Base-by-base conservation (phyloP, 2,113 vertebrate species). In the Zosterops borbonicus region DNA sequence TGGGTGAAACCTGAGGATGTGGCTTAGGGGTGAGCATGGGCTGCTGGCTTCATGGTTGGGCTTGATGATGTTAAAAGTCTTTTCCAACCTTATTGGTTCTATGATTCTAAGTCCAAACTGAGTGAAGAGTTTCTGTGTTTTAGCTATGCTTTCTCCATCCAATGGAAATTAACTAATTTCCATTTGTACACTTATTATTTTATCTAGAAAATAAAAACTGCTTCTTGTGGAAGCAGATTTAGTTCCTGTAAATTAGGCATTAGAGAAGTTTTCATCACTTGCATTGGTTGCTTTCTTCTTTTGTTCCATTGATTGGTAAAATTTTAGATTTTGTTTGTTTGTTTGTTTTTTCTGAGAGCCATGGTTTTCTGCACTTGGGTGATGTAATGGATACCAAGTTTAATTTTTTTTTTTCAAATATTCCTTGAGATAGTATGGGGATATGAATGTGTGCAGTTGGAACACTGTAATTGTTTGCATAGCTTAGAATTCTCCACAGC, bases 401-500 rank as follows among this genome's bases (percentile, higher is more conserved):
- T 71, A 21, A 8, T 46, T 79, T 58, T 70, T 81, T 71, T 44
- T 78, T 52, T 69, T 69, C 9, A 52, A 71, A 77, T 67, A 62
- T 42, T 70, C 23, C 46, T n/a, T n/a, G 31, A 39, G 69, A 35
- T 29, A 56, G 59, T 59, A 23, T 70, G 44, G 63, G 63, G 42
- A 76, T 42, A 24, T 28, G 37, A 78, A 46, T 46, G 55, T 44
- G 42, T 87, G 35, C n/a, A 37, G 55, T 62, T 92, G 76, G 53
- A 94, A 60, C 60, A 27, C 47, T 63, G 3, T n/a, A 79, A 33
- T 37, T 86, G 70, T 95, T 91, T 85, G 82, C n/a, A 67, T 84
- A 49, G 68, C 62, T 92, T 84, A 20, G 59, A 73, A 59, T 95
- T 84, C 73, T 95, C 58, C 35, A 47, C 81, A 80, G 71, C 35